phyloP scores from a whole-genome alignment of 2,113 vertebrate species.

The Prietella phreatophila region DNA sequence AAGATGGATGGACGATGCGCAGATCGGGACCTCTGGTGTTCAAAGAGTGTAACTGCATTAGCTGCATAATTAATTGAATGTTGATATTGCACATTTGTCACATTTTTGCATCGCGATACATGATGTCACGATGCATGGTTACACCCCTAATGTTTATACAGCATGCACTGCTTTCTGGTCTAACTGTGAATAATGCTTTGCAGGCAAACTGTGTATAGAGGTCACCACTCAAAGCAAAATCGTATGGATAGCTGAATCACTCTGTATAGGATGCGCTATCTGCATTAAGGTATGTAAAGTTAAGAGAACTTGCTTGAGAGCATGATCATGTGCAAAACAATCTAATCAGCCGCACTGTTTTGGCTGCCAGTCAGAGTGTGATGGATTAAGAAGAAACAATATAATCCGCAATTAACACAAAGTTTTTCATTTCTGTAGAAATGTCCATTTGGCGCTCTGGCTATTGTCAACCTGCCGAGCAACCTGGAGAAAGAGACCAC shows the following conservation, averaged over 20 bases:
- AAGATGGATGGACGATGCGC: too few species aligned
- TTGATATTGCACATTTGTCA: not conserved
- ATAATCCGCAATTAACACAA: not conserved
- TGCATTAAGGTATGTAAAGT: slow-evolving; percentile 87
- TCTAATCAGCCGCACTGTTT: not conserved
- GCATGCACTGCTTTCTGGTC: not conserved
- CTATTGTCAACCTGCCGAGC: slow-evolving; percentile 97
- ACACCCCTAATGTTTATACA: not conserved
- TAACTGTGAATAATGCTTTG: not conserved
- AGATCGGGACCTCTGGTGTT: not conserved
- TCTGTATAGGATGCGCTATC: slow-evolving; percentile 98
- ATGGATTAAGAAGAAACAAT: not conserved
- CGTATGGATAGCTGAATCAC: slow-evolving; percentile 95
- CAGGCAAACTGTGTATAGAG: slow-evolving; percentile 97
- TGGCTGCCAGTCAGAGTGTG: not conserved
- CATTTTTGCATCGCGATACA: not conserved
- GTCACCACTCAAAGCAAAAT: slow-evolving; percentile 90
- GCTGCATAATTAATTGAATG: not conserved
- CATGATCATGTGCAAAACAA: not conserved
- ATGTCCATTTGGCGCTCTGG: slow-evolving; percentile 96
- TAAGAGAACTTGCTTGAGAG: not conserved
- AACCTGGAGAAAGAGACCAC: slow-evolving; percentile 98
- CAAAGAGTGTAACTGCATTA: not conserved
- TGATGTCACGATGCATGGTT: not conserved
- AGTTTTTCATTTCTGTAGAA: slow-evolving; percentile 73